Base-by-base conservation (phyloP, 1,140 invertebrate genomes). In the Magallana gigas region DNA sequence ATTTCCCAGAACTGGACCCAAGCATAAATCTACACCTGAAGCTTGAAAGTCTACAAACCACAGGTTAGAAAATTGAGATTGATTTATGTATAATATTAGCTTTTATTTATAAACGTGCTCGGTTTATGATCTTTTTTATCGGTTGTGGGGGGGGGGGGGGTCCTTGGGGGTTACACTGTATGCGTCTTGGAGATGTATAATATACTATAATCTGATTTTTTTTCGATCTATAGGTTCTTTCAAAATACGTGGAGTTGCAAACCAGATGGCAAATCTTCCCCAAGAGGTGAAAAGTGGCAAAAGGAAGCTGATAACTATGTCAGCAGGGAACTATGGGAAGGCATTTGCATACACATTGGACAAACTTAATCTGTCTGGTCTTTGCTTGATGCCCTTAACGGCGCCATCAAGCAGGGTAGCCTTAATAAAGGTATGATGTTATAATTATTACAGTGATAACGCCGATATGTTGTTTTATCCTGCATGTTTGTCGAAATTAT, bases 311-410 rank as follows among this genome's bases (percentile, higher is more conserved):
- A 87, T 94, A 5, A 93, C 93, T 0, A 92, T 93, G 88, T 94
- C 93, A 76, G 94, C 94, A 83, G 94, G 93, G 58, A 94, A 94
- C 85, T 94, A 93, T 90, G 94, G 94, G 14, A 93, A 93, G 86
- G 91, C 94, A 14, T 94, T 94, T 91, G 93, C 92, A 1, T 90
- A 92, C 86, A 90, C 89, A 59, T 85, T 92, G 71, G 86, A 90
- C 1, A 90, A 90, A 56, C 57, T 85, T 57, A 86, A 87, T 14
- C 64, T 92, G 2, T 80, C 88, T n/a, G 93, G 92, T 9, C 23
- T 91, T 8, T 92, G 93, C 64, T 29, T 94, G 1, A 93, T 94
- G 92, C 93, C 94, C 12, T 83, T 91, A 29, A 91, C 92, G 14
- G 93, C 93, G 14, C 92, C 93, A 64, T 87, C 91, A 57, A 92